A percentile compares a stretch with the other conserved stretches of the same genome.
phyloP scores from a whole-genome alignment of 2,888 invertebrate genomes.

The Andrena minutula region DNA sequence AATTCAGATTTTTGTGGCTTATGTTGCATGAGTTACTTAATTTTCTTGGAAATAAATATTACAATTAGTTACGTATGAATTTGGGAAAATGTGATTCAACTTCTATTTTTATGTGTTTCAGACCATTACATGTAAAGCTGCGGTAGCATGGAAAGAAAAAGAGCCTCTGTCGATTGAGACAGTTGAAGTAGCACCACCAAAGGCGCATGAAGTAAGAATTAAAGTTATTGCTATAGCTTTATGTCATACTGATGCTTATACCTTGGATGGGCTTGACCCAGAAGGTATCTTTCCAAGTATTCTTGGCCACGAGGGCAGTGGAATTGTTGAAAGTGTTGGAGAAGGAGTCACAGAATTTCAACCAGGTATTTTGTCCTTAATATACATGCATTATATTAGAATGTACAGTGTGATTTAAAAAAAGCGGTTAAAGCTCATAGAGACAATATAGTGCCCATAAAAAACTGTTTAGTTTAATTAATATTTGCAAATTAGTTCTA shows the following conservation, averaged over 20 bases:
- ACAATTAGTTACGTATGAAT: too few species aligned
- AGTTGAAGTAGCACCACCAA: slow-evolving; percentile 97
- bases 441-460: too few species aligned
- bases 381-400: slow-evolving; percentile 3
- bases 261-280: slow-evolving; percentile 94
- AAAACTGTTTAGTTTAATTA: too few species aligned
- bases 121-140: slow-evolving; percentile 96
- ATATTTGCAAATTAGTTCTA: too few species aligned
- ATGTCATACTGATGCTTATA: slow-evolving; percentile 97
- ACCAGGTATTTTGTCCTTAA: slow-evolving; percentile 87
- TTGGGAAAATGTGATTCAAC: background rate
- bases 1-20: background rate
- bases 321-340: slow-evolving; percentile 98
- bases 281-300: slow-evolving; percentile 97
- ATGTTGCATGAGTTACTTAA: background rate
- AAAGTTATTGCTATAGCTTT: slow-evolving; percentile 93
- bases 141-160: slow-evolving; percentile 98
- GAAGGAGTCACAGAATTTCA: slow-evolving; percentile 95
- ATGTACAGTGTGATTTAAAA: background rate
- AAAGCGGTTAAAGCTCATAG: background rate
- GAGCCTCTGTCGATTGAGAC: slow-evolving; percentile 95
- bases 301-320: slow-evolving; percentile 98
- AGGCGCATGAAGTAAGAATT: slow-evolving; percentile 95
- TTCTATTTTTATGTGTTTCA: slow-evolving; percentile 78
- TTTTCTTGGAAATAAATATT: background rate